Percentiles rank a stretch among this genome's conserved stretches.
Conservation (phyloP, 2,113 vertebrate species). For the Daboia siamensis region DNA sequence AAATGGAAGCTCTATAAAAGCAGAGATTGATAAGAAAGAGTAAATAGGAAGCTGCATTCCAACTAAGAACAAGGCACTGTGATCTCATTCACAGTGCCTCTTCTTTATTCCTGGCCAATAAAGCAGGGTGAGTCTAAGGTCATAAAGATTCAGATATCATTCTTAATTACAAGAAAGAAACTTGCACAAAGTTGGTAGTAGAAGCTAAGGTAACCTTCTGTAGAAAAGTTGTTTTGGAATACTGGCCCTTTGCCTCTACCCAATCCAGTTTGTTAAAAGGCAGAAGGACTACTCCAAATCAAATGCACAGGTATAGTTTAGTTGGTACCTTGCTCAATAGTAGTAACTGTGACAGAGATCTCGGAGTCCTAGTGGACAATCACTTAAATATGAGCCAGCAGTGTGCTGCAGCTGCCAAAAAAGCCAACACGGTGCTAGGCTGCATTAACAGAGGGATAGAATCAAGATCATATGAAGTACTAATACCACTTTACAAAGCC, state of each 20-base stretch:
- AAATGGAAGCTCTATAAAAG: slow-evolving; percentile 10
- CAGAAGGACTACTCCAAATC: neutral
- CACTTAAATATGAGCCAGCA: no score
- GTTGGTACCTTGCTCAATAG: no score
- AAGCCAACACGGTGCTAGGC: no score
- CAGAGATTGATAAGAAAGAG: neutral
- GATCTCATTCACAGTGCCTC: neutral
- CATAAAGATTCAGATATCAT: slow-evolving; percentile 15
- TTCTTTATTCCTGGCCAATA: neutral
- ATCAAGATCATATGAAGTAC: no score
- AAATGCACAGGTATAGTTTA: no score
- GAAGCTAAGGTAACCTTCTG: neutral
- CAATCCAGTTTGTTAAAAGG: neutral
- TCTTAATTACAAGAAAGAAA: neutral
- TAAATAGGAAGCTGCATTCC: slow-evolving; percentile 11
- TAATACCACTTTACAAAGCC: no score
- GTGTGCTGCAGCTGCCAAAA: no score
- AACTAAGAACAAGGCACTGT: neutral
- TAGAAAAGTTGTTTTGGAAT: neutral
- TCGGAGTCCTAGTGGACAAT: no score
- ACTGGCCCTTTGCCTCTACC: neutral
- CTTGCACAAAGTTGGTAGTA: neutral
- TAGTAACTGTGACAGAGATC: no score
- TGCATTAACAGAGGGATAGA: no score
- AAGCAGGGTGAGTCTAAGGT: slow-evolving; percentile 13